Percentiles rank a stretch among this genome's conserved stretches.
phyloP scores from a whole-genome alignment of 2,113 vertebrate species.

The Turnix velox region DNA sequence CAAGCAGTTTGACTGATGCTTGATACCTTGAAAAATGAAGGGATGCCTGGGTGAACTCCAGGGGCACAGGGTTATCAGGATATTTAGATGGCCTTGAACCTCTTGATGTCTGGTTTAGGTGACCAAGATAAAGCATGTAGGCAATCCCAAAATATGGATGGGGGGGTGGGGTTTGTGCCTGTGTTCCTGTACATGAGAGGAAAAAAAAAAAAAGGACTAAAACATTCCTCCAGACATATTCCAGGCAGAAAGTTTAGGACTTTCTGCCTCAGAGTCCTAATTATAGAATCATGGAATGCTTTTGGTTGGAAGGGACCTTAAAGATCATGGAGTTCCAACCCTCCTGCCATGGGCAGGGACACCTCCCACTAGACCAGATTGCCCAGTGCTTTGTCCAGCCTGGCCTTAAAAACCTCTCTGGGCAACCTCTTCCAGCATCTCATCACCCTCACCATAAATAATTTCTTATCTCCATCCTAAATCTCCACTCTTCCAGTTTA shows the following conservation, averaged over 20 bases:
- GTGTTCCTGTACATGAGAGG: neutral
- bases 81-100: neutral
- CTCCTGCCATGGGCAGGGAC: no score
- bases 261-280: neutral
- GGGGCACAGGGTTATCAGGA: neutral
- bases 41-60: neutral
- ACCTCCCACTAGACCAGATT: no score
- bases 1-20: neutral
- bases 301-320: no score
- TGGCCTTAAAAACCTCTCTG: no score
- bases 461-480: no score
- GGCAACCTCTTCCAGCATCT: no score
- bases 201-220: fast-evolving
- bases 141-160: neutral
- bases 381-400: no score
- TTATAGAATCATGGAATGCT: no score
- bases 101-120: neutral
- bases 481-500: no score
- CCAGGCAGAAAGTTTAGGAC: neutral
- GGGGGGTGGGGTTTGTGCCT: fast-evolving
- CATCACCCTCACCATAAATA: no score
- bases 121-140: neutral
- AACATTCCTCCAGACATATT: neutral
- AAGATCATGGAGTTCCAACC: no score
- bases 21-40: neutral